phyloP scores from a whole-genome alignment of 2,888 invertebrate genomes.

The Ectemnius continuus region DNA sequence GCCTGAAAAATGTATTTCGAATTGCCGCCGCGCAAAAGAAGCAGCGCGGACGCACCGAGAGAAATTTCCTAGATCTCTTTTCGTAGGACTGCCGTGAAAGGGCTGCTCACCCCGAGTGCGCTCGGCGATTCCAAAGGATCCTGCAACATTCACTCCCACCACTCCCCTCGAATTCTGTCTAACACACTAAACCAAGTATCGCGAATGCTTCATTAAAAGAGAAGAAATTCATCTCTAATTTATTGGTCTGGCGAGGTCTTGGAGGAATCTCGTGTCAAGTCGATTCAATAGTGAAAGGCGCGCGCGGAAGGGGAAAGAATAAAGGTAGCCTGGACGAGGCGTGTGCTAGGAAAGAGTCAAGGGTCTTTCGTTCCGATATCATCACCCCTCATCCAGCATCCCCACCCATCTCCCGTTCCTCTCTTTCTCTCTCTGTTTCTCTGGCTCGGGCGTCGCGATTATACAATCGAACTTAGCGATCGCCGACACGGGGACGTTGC shows the following conservation, averaged over 20 bases:
- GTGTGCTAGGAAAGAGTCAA: slow-evolving; percentile 28
- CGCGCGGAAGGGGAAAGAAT: slow-evolving; percentile 35
- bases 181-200: too few relatives aligned
- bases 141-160: slow-evolving; percentile 4
- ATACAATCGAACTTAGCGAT: slow-evolving; percentile 63
- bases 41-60: background rate
- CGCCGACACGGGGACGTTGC: slow-evolving; percentile 25
- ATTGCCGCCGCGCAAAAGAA: slow-evolving; percentile 34
- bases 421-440: slow-evolving; percentile 26
- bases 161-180: too few relatives aligned
- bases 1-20: slow-evolving; percentile 55
- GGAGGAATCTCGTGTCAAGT: too few relatives aligned
- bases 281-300: background rate
- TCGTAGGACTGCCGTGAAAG: slow-evolving; percentile 11
- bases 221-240: too few relatives aligned
- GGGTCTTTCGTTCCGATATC: slow-evolving; percentile 63
- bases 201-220: too few relatives aligned
- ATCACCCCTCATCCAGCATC: slow-evolving; percentile 50
- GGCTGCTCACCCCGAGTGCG: background rate
- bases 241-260: too few relatives aligned
- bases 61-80: slow-evolving; percentile 38
- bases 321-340: slow-evolving; percentile 14
- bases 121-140: slow-evolving; percentile 19
- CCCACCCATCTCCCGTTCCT: slow-evolving; percentile 20
- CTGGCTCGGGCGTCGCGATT: slow-evolving; percentile 48